These are phyloP conservation scores for Atta texana DNA, from an alignment of 1,140 invertebrate species.

Conservation along the genomic window DNA sequence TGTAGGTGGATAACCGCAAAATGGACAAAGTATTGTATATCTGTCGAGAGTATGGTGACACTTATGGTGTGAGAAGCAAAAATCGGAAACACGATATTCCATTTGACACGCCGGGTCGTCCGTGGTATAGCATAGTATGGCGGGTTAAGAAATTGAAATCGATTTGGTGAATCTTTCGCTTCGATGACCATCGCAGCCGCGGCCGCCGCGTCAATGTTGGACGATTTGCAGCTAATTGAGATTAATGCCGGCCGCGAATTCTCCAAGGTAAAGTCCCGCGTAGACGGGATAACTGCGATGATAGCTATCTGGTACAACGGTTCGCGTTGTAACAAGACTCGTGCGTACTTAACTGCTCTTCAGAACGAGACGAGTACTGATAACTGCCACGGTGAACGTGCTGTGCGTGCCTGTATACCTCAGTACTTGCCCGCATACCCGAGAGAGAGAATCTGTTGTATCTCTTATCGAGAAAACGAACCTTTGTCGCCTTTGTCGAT, in stretches of 20 bases:
- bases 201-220: constrained; percentile 28
- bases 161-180: constrained; percentile 55
- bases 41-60: constrained; percentile 7
- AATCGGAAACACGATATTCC: constrained; percentile 71
- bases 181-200: constrained; percentile 31
- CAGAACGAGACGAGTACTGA: constrained; percentile 64
- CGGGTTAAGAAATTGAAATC: constrained; percentile 69
- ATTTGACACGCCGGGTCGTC: constrained; percentile 46
- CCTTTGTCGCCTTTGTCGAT: constrained; percentile 2
- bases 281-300: constrained; percentile 75
- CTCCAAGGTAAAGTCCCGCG: constrained; percentile 63
- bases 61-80: constrained; percentile 15
- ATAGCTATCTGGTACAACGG: constrained; percentile 72
- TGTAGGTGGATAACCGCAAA: constrained; percentile 28
- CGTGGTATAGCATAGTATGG: background rate
- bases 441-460: constrained; percentile 41
- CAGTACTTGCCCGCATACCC: constrained; percentile 49
- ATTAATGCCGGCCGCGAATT: constrained; percentile 72
- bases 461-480: constrained; percentile 36
- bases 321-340: constrained; percentile 57
- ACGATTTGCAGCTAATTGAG: constrained; percentile 73
- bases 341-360: constrained; percentile 52
- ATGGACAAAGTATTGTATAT: constrained; percentile 43
- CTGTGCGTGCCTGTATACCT: constrained; percentile 42
- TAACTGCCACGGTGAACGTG: constrained; percentile 61